A percentile compares a stretch with the other conserved stretches of the same genome.
Conservation (phyloP, 1,140 invertebrate genomes). For the Bombus pascuorum region DNA sequence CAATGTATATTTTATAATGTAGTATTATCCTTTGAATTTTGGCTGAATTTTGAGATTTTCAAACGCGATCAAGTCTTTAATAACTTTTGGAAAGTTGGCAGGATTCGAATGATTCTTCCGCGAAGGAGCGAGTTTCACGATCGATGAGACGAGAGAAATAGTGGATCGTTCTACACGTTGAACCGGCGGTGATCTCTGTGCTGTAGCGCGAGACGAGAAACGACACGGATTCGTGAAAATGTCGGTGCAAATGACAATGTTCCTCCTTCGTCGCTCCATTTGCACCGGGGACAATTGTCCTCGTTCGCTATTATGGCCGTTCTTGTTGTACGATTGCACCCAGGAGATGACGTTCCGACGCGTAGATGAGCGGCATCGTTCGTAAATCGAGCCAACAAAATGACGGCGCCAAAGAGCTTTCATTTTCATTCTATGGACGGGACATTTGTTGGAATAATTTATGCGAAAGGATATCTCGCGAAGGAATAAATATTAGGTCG, state of each 20-base stretch:
- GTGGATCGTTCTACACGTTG: neutral
- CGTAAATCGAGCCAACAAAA: conserved; percentile 36
- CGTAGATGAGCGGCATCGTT: conserved; percentile 15
- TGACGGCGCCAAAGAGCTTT: neutral
- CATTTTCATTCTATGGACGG: neutral
- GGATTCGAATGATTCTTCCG: neutral
- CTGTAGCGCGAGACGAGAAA: conserved; percentile 15
- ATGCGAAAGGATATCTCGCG: neutral
- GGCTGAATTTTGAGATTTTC: no score
- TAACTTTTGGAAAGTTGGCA: no score
- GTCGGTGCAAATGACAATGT: conserved; percentile 35
- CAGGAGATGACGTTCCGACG: conserved; percentile 1
- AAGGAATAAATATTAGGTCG: neutral
- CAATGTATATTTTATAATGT: no score
- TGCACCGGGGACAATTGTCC: conserved; percentile 41
- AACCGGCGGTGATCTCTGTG: neutral
- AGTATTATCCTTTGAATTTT: no score
- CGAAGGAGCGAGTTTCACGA: neutral
- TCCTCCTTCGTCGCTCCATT: conserved; percentile 35
- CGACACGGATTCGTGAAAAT: conserved; percentile 17
- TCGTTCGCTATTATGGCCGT: conserved; percentile 23
- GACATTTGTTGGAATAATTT: neutral
- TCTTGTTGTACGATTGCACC: conserved; percentile 33
- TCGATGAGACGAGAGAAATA: neutral
- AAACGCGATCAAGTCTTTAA: no score